phyloP scores from a whole-genome alignment of 2,888 invertebrate species.

The Eugnorisma glareosa region DNA sequence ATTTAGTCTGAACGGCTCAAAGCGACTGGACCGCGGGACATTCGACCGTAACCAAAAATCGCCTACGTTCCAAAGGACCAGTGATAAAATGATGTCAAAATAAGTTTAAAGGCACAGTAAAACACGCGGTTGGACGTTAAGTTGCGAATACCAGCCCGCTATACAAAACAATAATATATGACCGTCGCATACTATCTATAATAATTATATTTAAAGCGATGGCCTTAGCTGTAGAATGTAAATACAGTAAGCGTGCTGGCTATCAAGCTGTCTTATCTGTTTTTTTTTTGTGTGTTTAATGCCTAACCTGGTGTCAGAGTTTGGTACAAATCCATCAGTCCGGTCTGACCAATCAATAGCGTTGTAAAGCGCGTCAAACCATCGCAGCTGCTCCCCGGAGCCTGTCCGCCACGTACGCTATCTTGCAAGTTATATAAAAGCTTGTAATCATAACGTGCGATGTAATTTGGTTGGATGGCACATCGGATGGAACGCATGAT shows the following conservation, averaged over 20 bases:
- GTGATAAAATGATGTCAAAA: no score
- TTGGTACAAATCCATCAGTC: neutral
- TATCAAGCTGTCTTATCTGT: neutral
- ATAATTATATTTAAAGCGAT: neutral
- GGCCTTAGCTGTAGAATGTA: slow-evolving; percentile 21
- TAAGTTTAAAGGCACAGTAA: no score
- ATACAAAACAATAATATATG: no score
- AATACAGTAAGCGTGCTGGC: slow-evolving; percentile 2
- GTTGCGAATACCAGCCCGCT: no score
- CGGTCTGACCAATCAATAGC: neutral
- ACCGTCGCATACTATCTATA: no score
- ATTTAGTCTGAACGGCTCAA: no score
- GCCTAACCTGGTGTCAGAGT: neutral
- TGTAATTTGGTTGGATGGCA: neutral
- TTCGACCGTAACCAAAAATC: no score
- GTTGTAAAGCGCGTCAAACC: neutral
- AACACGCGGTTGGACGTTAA: no score
- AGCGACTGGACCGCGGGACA: no score
- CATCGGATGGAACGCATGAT: slow-evolving; percentile 11
- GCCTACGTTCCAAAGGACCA: no score
- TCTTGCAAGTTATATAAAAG: neutral
- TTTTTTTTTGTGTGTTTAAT: neutral
- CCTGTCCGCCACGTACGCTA: slow-evolving; percentile 3
- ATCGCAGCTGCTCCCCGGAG: neutral
- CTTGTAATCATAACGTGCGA: no score